Percentiles rank a stretch among this genome's conserved stretches.
Conservation (phyloP, 1,140 invertebrate genomes). For the Cyclina sinensis region DNA sequence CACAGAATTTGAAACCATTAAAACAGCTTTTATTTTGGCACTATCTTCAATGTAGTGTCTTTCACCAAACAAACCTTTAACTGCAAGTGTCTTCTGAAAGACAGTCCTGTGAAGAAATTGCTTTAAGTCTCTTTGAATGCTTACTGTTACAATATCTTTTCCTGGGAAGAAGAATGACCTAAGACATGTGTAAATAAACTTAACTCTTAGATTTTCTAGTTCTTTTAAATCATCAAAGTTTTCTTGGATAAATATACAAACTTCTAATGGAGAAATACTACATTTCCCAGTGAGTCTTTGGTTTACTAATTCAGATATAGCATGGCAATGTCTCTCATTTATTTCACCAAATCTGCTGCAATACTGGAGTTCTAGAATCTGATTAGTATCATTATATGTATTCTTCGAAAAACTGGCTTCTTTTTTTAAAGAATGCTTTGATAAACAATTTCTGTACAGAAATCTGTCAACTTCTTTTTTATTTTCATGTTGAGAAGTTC, state of each 20-base stretch:
- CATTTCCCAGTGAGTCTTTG: background rate
- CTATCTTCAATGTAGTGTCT: background rate
- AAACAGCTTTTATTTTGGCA: background rate
- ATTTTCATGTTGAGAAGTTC: too few species aligned
- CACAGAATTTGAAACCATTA: background rate
- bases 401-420: background rate
- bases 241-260: background rate
- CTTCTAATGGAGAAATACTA: background rate
- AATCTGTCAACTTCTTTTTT: background rate
- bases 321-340: constrained; percentile 30
- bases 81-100: background rate
- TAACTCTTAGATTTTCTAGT: background rate
- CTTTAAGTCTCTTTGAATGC: constrained; percentile 3
- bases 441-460: background rate
- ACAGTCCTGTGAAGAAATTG: background rate
- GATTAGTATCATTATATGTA: background rate
- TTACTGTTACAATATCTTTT: background rate
- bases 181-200: background rate
- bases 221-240: background rate
- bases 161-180: background rate
- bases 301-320: background rate
- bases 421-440: background rate
- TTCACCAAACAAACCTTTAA: constrained; percentile 28
- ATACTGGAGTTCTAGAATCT: background rate
- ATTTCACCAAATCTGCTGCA: background rate